Evolutionary conservation across 2,888 invertebrate species (phyloP).

Genomic region (Cactoblastis cactorum): DNA sequence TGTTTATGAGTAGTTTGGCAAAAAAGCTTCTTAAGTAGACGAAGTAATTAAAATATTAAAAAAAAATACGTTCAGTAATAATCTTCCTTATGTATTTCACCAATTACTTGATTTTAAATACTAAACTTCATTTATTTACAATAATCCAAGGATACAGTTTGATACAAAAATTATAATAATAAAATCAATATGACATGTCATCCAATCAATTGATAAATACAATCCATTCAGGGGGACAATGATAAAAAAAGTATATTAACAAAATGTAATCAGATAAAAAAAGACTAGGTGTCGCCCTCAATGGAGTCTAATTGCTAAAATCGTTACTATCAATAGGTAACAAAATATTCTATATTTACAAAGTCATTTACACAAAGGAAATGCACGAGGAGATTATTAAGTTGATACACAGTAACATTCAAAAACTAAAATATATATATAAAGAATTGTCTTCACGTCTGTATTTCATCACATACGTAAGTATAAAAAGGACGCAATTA

Average conservation of each 20-base stretch:
- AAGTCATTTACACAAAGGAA: constrained; percentile 40
- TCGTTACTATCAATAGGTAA: constrained; percentile 56
- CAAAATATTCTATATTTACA: constrained; percentile 65
- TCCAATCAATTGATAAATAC: constrained; percentile 38
- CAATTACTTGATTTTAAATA: constrained; percentile 7
- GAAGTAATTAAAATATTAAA: too few species aligned
- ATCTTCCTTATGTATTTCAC: background rate
- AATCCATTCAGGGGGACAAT: constrained; percentile 50
- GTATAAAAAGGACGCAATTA: background rate
- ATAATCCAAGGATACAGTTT: constrained; percentile 3
- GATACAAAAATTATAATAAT: constrained; percentile 4
- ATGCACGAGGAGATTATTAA: constrained; percentile 44
- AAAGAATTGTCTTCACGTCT: background rate
- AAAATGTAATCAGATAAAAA: constrained; percentile 58
- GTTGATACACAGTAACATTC: constrained; percentile 15
- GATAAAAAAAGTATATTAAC: constrained; percentile 24
- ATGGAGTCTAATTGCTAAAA: constrained; percentile 55
- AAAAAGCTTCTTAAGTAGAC: too few species aligned
- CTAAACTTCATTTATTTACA: constrained; percentile 13
- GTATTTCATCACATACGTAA: background rate
- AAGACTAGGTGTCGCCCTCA: constrained; percentile 57
- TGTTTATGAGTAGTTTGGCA: too few species aligned
- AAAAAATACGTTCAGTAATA: background rate
- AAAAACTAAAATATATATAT: background rate
- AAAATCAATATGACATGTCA: constrained; percentile 11